These are phyloP conservation scores for Oryctolagus cuniculus DNA, from an alignment of 2,113 vertebrate genomes.

Conservation along the genomic window mOryCun1.1 NC_091432.1:51062001-51062500, in stretches of 20 bases:
- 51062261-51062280: constrained; percentile 23
- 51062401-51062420: neutral
- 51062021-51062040: neutral
- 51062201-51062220: neutral
- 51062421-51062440: neutral
- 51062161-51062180: neutral
- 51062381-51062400: neutral
- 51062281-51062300: neutral
- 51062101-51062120: neutral
- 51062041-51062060: neutral
- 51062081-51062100: neutral
- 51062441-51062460: neutral
- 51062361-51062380: neutral
- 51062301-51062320: constrained; percentile 29
- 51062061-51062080: neutral
- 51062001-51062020: neutral
- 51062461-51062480: too few relatives aligned
- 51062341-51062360: neutral
- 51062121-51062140: neutral
- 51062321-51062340: constrained; percentile 42
- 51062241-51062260: constrained; percentile 5
- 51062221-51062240: neutral
- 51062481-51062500: too few relatives aligned
- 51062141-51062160: neutral
- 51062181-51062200: neutral